Percentiles rank a stretch among this genome's conserved stretches.
phyloP scores from a whole-genome alignment of 1,140 invertebrate genomes.

The Pachypeltis micranthus region DNA sequence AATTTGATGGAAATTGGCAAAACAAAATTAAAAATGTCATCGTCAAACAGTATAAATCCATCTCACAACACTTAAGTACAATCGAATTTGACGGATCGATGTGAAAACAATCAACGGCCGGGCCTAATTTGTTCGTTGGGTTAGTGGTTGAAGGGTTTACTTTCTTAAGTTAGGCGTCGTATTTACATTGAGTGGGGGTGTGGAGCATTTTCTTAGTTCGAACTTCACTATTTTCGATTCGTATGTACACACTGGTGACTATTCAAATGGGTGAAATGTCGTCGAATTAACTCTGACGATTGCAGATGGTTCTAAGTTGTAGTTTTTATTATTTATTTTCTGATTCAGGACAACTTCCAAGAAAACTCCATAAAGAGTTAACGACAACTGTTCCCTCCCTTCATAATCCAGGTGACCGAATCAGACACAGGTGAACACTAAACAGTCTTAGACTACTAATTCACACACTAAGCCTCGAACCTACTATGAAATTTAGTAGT shows the following conservation, averaged over 20 bases:
- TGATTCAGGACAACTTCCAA: not conserved
- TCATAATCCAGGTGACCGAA: too few species aligned
- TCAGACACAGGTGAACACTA: too few species aligned
- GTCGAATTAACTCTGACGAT: not conserved
- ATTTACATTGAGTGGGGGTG: not conserved
- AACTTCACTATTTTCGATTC: not conserved
- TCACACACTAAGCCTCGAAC: too few species aligned
- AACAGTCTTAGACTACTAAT: too few species aligned
- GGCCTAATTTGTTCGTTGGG: slow-evolving; percentile 18
- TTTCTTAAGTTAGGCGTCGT: not conserved
- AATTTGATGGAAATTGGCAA: not conserved
- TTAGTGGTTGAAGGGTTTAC: slow-evolving; percentile 12
- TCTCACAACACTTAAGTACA: slow-evolving; percentile 14
- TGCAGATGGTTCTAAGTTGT: not conserved
- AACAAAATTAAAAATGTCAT: not conserved
- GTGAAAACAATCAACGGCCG: not conserved
- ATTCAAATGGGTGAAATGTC: not conserved
- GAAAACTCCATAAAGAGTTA: not conserved
- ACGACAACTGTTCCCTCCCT: not conserved
- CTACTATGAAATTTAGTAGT: too few species aligned
- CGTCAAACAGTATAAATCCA: slow-evolving; percentile 16
- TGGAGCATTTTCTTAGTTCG: not conserved
- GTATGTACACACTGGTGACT: not conserved
- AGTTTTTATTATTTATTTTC: not conserved
- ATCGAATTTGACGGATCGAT: not conserved